These are phyloP conservation scores for Gallinago media DNA, from an alignment of 2,113 vertebrate genomes.

Conservation along the genomic window DNA sequence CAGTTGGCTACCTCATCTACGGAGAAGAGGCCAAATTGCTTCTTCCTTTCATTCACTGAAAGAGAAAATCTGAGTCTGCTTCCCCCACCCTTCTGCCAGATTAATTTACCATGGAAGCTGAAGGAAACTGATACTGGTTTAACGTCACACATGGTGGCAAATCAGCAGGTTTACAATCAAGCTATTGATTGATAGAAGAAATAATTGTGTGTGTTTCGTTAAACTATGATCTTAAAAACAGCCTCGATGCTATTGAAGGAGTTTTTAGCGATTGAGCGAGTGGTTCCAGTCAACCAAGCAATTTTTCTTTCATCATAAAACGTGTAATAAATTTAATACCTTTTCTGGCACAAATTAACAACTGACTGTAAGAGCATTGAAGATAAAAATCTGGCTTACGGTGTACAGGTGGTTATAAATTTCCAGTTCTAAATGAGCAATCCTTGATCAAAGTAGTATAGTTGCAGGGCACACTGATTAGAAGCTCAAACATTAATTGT, in stretches of 20 bases:
- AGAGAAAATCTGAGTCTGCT: background rate
- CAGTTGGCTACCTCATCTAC: conserved; percentile 11
- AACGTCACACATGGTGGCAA: background rate
- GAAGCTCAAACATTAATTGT: conserved; percentile 3
- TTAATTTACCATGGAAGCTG: background rate
- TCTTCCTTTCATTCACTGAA: background rate
- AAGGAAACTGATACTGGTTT: background rate
- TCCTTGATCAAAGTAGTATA: conserved; percentile 16
- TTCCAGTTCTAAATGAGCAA: background rate
- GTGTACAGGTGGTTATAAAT: conserved; percentile 5
- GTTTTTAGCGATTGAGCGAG: background rate
- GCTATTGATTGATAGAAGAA: background rate
- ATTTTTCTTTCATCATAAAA: background rate
- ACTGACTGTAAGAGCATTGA: background rate
- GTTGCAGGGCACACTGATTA: background rate
- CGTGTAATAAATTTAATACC: background rate
- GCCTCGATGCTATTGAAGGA: background rate
- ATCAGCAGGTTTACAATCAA: background rate
- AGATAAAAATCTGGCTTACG: conserved; percentile 17
- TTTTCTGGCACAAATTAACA: conserved; percentile 10
- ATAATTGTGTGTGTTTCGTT: background rate
- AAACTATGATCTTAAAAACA: background rate
- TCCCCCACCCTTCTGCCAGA: background rate
- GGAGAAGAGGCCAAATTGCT: background rate
- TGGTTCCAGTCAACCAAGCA: background rate